A percentile compares a stretch with the other conserved stretches of the same genome.
These are phyloP conservation scores for Lamproptera curius DNA, from an alignment of 2,888 invertebrate species.

Conservation along the genomic window DNA sequence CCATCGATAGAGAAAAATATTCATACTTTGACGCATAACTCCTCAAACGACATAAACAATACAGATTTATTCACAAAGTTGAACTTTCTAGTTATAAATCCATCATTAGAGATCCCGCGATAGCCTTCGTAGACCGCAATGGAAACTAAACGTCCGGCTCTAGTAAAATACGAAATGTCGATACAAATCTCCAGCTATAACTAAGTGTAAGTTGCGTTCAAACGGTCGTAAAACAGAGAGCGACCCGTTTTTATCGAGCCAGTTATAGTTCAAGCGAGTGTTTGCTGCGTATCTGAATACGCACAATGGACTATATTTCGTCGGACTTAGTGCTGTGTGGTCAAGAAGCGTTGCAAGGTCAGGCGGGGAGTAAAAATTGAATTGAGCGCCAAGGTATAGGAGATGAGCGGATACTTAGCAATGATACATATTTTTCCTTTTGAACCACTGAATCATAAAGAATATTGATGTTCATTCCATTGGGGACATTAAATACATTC, in stretches of 20 bases:
- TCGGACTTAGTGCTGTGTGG: slow-evolving; percentile 27
- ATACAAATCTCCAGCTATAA: neutral
- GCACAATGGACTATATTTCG: slow-evolving; percentile 17
- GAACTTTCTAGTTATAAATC: too few relatives aligned
- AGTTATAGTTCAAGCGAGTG: too few relatives aligned
- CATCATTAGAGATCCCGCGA: too few relatives aligned
- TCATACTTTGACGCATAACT: too few relatives aligned
- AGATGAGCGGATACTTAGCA: neutral
- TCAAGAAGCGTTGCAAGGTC: slow-evolving; percentile 34
- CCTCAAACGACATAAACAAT: too few relatives aligned
- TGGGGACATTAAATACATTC: too few relatives aligned
- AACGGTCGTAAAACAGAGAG: slow-evolving; percentile 19
- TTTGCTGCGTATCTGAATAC: slow-evolving; percentile 13
- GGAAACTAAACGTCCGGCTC: neutral
- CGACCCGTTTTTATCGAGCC: slow-evolving; percentile 9
- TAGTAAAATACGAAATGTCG: neutral
- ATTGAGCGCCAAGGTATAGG: slow-evolving; percentile 10
- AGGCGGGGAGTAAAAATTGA: slow-evolving; percentile 28
- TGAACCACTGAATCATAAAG: too few relatives aligned
- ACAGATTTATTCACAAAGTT: too few relatives aligned
- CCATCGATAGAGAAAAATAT: too few relatives aligned
- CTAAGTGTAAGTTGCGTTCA: slow-evolving; percentile 5
- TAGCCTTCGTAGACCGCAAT: too few relatives aligned
- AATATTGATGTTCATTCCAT: too few relatives aligned
- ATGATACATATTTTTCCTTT: too few relatives aligned